Percentiles rank a stretch among this genome's conserved stretches.
Evolutionary conservation across 2,888 invertebrate genomes (phyloP).

Genomic region (Drosophila maculinotata): DNA sequence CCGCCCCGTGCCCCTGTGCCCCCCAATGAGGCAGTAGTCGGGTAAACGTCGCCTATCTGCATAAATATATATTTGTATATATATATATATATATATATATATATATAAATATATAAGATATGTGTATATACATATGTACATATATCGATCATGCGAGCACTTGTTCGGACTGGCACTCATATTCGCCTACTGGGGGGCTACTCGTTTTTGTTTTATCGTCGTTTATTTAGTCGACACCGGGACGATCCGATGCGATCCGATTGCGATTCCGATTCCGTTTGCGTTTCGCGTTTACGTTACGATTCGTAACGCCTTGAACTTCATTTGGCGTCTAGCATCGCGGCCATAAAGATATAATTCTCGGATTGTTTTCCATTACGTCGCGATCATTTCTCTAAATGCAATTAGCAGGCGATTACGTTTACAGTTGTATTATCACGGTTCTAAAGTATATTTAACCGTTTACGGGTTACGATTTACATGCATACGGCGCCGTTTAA

Average conservation of each 20-base stretch:
- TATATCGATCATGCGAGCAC: slow-evolving; percentile 55
- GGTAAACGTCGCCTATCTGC: slow-evolving; percentile 50
- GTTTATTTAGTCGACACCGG: slow-evolving; percentile 40
- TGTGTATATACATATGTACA: slow-evolving; percentile 6
- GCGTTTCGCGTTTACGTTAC: slow-evolving; percentile 20
- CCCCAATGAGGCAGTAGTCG: slow-evolving; percentile 43
- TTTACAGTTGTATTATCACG: not conserved
- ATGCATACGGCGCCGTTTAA: slow-evolving; percentile 71
- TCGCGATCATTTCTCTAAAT: slow-evolving; percentile 1
- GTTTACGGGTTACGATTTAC: slow-evolving; percentile 7
- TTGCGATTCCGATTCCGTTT: slow-evolving; percentile 22
- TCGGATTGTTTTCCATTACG: slow-evolving; percentile 18
- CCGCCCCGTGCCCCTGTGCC: slow-evolving; percentile 4
- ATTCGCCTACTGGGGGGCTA: slow-evolving; percentile 6
- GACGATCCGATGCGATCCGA: slow-evolving; percentile 45
- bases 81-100: slow-evolving; percentile 9
- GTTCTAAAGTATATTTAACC: not conserved
- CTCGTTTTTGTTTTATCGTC: slow-evolving; percentile 38
- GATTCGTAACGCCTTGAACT: slow-evolving; percentile 69
- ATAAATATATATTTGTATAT: slow-evolving; percentile 30
- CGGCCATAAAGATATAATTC: slow-evolving; percentile 65
- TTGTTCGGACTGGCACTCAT: slow-evolving; percentile 30
- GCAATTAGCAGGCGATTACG: slow-evolving; percentile 14
- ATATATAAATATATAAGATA: slow-evolving; percentile 18
- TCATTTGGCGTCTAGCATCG: slow-evolving; percentile 71